These are phyloP conservation scores for Caenorhabditis drosophilae DNA, from an alignment of 2,888 invertebrate species.

Conservation along the genomic window DNA sequence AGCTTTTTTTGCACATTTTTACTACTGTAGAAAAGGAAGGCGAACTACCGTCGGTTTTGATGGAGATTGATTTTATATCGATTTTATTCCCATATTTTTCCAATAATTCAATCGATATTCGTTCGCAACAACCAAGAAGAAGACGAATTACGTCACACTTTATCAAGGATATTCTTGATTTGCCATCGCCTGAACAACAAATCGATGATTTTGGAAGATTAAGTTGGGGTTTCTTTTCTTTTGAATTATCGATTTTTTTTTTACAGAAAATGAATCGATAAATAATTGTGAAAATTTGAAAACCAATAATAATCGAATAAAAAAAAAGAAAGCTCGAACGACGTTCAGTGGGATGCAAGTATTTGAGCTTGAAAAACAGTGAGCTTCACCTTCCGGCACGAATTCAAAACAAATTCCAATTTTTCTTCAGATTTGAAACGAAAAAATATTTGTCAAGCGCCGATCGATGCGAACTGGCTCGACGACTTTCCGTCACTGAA, in stretches of 20 bases:
- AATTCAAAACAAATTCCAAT: neutral
- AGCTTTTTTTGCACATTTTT: too few species aligned
- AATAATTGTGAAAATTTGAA: neutral
- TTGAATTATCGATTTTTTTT: too few species aligned
- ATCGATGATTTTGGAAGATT: conserved; percentile 34
- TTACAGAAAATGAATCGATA: neutral
- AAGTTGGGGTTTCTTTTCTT: conserved; percentile 26
- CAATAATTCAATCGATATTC: too few species aligned
- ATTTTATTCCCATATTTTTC: too few species aligned
- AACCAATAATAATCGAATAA: neutral
- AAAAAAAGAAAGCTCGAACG: conserved; percentile 82
- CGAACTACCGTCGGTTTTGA: too few species aligned
- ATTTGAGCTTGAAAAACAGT: conserved; percentile 85
- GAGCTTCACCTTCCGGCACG: neutral
- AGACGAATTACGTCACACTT: conserved; percentile 73
- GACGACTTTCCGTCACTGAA: conserved; percentile 89
- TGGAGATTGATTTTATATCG: too few species aligned
- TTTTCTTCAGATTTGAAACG: conserved; percentile 77
- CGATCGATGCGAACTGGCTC: conserved; percentile 91
- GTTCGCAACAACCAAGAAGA: too few species aligned
- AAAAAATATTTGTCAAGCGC: conserved; percentile 94
- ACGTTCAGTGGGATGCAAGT: conserved; percentile 84
- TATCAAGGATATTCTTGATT: conserved; percentile 85
- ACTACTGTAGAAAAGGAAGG: too few species aligned
- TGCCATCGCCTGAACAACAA: conserved; percentile 64